Evolutionary conservation across 2,797 vertebrate genomes (phyloP), one percentile per base, ranked within the genome.

Genomic region (Anisognathus igniventris): DNA sequence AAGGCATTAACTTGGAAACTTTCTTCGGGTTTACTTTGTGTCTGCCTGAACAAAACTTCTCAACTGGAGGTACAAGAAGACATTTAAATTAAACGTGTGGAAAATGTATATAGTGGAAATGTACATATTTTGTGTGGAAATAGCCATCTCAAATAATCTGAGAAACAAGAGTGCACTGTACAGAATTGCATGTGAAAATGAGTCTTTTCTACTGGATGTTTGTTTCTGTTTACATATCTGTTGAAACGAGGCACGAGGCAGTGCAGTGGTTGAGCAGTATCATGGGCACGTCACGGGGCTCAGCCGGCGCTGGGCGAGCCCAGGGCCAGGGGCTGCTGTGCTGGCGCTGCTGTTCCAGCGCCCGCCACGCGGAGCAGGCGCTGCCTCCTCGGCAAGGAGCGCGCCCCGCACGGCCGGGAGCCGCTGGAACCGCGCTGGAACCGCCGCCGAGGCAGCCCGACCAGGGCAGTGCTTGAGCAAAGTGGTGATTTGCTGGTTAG

Each of bases 181-280:
- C 79, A 97, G 92, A 77, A 86, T 30, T 96, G 97, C 97, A 97
- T 97, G 97, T 97, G 95, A 94, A 92, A 95, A 90, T 1, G 61
- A 88, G 93, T 93, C 91, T 92, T 97, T 98, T 97, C 96, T 98
- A 97, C 95, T 96, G 91, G 88, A 92, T 87, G 47, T 90, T 8
- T 78, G 70, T 96, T 95, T 94, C 89, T 85, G 91, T 97, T 97
- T 97, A 95, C 96, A 96, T 94, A 68, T 82, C 91, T 89, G 88
- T 95, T 90, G 80, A 42, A 93, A 95, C 3, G 48, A 83, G 94
- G 76, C 78, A 57, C 30, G 21, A 90, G 78, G 90, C 71, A 78
- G 80, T 44, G 92, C 86, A 50, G 93, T 20, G 80, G 85, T 23
- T 58, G 56, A 70, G 67, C 70, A 79, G 45, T 28, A 54, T 44